Evolutionary conservation across 92 coral and sea anemone species (phyloP).

Genomic region (Nematostella vectensis): DNA sequence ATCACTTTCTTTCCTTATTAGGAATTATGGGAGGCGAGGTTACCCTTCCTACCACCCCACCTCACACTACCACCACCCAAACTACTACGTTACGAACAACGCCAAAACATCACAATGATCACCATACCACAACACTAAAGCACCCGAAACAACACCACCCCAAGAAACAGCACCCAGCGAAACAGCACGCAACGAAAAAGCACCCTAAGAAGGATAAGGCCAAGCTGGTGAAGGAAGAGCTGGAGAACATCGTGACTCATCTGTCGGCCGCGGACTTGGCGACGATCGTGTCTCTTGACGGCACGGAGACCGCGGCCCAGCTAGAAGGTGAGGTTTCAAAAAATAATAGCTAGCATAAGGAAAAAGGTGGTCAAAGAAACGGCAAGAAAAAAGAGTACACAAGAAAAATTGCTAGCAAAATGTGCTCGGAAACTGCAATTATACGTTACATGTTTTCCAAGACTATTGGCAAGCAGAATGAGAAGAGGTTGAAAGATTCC

Average conservation of each 20-base stretch:
- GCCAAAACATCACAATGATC: too few relatives aligned
- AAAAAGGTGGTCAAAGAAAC: too few relatives aligned
- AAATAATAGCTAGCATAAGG: too few relatives aligned
- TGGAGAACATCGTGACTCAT: constrained; percentile 17
- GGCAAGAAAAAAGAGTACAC: too few relatives aligned
- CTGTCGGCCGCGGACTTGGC: constrained; percentile 23
- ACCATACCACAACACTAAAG: background rate
- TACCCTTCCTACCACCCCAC: background rate
- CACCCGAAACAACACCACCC: constrained; percentile 2
- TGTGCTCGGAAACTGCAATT: too few relatives aligned
- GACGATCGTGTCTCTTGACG: constrained; percentile 19
- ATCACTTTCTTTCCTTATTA: too few relatives aligned
- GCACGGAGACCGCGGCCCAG: constrained; percentile 10
- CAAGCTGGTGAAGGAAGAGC: background rate
- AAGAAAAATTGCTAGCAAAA: too few relatives aligned
- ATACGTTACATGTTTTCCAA: too few relatives aligned
- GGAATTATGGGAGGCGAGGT: background rate
- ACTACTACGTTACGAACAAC: background rate
- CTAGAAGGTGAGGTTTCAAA: constrained; percentile 9
- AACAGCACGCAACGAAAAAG: constrained; percentile 3
- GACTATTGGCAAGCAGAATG: too few relatives aligned
- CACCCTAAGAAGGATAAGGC: constrained; percentile 2
- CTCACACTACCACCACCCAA: background rate
- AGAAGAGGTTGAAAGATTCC: too few relatives aligned
- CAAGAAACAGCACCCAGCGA: constrained; percentile 14